Evolutionary conservation across 2,888 invertebrate genomes (phyloP), one percentile per base, ranked within the genome.

Genomic region (Ornithoptera alexandrae): DNA sequence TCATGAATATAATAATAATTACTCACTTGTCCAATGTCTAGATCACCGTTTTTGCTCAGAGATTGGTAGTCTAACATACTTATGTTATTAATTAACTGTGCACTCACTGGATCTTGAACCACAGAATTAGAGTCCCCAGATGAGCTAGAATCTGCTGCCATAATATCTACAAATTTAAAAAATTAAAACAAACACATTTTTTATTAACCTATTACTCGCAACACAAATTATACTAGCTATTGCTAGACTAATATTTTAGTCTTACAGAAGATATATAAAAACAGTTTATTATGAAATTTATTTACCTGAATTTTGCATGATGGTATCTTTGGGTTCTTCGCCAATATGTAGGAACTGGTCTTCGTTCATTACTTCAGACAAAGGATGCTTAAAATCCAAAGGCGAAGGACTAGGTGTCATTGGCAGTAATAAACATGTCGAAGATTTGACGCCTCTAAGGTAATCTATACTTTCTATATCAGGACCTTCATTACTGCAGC

Each of bases 361-460:
- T 74, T 93, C 93, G 73, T 76, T 85, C 77, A 90, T 89, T 80
- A 91, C 93, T 69, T 94, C 93, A 8, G 94, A 93, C 0, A 94
- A 83, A 36, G 94, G 94, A 81, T 94, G 94, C 69, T 93, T 93
- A 74, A 94, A 93, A 68, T 94, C 94, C 63, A 93, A 83, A 17
- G 92, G 91, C n/a, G 94, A 93, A 0, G 94, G 94, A 64, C 94
- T 94, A 8, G 95, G 94, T 42, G 94, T 94, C 62, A 85, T 84
- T 24, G 94, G 90, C 58, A 96, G 81, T 58, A 95, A 86, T 60
- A 95, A 93, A 79, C 95, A 95, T 76, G 94, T 95, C 65, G 95
- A 95, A 1, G 95, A 94, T 76, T 94, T 93, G 73, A 95, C 95
- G 71, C 94, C 95, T 53, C 88, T 87, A 70, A 92, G 84, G 78